phyloP scores from a whole-genome alignment of 2,888 invertebrate species.

The Calliphora vomitoria region DNA sequence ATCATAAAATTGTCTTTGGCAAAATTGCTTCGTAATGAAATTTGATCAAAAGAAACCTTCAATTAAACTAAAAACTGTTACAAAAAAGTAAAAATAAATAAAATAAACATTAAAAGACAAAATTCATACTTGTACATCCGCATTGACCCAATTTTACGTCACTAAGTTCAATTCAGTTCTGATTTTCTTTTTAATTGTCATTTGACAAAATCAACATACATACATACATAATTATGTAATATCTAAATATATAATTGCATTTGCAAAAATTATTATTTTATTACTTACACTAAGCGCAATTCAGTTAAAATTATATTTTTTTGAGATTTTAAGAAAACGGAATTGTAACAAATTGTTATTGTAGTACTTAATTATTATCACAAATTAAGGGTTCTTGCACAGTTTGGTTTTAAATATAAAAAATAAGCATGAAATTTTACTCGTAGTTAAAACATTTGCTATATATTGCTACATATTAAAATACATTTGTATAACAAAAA shows the following conservation, averaged over 20 bases:
- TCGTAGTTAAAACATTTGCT: too few relatives aligned
- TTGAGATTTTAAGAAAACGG: too few relatives aligned
- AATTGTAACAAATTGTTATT: too few relatives aligned
- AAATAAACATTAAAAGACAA: neutral
- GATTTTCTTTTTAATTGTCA: neutral
- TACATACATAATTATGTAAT: neutral
- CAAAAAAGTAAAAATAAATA: neutral
- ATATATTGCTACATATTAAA: too few relatives aligned
- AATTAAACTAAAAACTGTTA: neutral
- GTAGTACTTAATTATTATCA: too few relatives aligned
- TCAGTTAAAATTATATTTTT: too few relatives aligned
- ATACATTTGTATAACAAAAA: too few relatives aligned
- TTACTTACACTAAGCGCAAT: too few relatives aligned
- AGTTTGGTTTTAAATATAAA: too few relatives aligned
- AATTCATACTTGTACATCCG: constrained; percentile 24
- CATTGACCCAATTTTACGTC: constrained; percentile 83
- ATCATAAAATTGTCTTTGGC: neutral
- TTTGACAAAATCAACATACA: neutral
- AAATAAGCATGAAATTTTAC: too few relatives aligned
- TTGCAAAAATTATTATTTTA: neutral
- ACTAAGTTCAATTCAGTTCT: constrained; percentile 90
- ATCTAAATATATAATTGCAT: neutral
- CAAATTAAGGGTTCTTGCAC: too few relatives aligned
- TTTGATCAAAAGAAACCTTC: constrained; percentile 11
- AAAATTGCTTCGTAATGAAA: constrained; percentile 39